phyloP scores from a whole-genome alignment of 1,140 invertebrate genomes.

The Adoxophyes honmai region DNA sequence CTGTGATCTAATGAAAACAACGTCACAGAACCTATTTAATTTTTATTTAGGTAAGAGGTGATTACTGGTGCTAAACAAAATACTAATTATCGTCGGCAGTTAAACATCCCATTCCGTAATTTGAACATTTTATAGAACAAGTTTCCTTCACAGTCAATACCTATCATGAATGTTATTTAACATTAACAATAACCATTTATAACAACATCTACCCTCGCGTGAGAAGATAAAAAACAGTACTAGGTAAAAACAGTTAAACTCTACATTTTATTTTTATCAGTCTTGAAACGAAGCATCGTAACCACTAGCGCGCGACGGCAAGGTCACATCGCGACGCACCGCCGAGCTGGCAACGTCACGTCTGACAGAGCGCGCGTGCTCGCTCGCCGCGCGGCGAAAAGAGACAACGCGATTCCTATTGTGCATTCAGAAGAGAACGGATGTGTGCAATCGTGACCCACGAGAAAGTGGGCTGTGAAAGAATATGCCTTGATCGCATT shows the following conservation, averaged over 20 bases:
- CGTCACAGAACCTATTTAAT: no score
- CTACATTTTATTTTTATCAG: conserved; percentile 3
- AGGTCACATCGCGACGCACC: conserved; percentile 48
- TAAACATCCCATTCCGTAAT: no score
- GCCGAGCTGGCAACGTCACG: conserved; percentile 56
- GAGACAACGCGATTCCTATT: conserved; percentile 51
- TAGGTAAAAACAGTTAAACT: no score
- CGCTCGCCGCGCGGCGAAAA: conserved; percentile 20
- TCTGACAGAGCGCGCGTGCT: conserved; percentile 29
- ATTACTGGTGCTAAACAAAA: no score
- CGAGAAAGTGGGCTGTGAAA: conserved; percentile 59
- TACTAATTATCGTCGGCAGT: no score
- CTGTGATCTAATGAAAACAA: no score
- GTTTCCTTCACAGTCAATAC: no score
- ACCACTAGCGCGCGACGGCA: conserved; percentile 44
- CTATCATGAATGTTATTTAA: no score
- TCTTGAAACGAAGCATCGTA: conserved; percentile 28
- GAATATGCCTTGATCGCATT: no score
- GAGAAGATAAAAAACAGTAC: neutral
- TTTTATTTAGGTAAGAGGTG: no score
- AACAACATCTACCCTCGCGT: neutral
- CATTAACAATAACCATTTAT: neutral
- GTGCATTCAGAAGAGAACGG: conserved; percentile 67
- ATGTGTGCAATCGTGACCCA: conserved; percentile 62
- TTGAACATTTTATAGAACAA: no score